phyloP scores from a whole-genome alignment of 2,113 vertebrate species.

The Eretmochelys imbricata region DNA sequence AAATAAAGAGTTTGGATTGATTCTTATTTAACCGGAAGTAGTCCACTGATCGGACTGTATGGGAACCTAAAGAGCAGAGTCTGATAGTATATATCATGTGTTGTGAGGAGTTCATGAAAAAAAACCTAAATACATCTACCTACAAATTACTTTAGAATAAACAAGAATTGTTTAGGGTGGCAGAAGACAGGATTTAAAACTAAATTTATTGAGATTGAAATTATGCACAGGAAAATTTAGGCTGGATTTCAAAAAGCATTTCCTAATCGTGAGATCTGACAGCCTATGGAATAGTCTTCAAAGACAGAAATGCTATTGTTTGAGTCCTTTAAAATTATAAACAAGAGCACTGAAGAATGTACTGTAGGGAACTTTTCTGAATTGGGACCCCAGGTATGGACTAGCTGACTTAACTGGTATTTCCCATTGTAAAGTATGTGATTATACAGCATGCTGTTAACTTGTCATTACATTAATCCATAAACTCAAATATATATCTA shows the following conservation, averaged over 20 bases:
- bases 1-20: not conserved
- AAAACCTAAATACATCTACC: not conserved
- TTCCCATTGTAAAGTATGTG: conserved; percentile 73
- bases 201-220: not conserved
- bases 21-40: not conserved
- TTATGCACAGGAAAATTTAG: not conserved
- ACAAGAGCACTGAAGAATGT: conserved; percentile 53
- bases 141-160: not conserved
- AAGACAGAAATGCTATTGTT: conserved; percentile 12
- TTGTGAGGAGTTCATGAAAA: not conserved
- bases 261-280: not conserved
- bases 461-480: conserved; percentile 73
- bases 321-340: conserved; percentile 62
- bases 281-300: not conserved
- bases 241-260: not conserved
- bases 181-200: not conserved
- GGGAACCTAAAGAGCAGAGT: not conserved
- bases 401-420: conserved; percentile 71
- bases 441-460: conserved; percentile 67
- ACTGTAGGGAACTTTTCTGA: conserved; percentile 51
- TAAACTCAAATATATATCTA: conserved; percentile 56
- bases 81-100: not conserved
- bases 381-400: conserved; percentile 48
- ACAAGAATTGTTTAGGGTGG: not conserved
- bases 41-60: not conserved